A percentile compares a stretch with the other conserved stretches of the same genome.
Evolutionary conservation across 1,140 invertebrate species (phyloP).

Genomic region (Hylaeus volcanicus): DNA sequence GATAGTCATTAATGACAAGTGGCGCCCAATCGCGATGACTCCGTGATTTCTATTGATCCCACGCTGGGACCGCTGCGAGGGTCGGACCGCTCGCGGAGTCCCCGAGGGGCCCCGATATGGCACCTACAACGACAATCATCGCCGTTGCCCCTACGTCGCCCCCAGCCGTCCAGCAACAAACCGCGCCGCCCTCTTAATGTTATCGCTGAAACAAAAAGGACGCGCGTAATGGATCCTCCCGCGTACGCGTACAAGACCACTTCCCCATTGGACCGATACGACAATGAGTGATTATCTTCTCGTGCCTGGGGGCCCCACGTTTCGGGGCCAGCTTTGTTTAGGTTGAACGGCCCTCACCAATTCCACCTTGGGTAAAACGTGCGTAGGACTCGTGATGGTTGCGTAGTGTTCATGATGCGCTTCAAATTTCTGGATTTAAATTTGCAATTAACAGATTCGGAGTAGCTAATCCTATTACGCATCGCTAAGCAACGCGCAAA

Average conservation of each 20-base stretch:
- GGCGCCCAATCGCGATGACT: constrained; percentile 79
- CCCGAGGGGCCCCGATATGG: constrained; percentile 23
- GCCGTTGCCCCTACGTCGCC: constrained; percentile 1
- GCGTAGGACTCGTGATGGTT: no score
- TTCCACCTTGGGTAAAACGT: no score
- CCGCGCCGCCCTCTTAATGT: constrained; percentile 57
- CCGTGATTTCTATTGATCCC: constrained; percentile 76
- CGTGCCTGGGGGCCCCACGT: background rate
- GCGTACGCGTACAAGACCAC: constrained; percentile 21
- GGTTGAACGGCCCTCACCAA: background rate
- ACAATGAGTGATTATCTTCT: constrained; percentile 39
- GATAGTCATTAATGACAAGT: constrained; percentile 80
- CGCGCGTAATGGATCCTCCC: constrained; percentile 53
- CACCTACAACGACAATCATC: constrained; percentile 67
- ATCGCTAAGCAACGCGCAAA: no score
- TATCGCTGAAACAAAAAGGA: constrained; percentile 54
- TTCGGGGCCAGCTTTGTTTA: background rate
- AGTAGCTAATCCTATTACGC: no score
- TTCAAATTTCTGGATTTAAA: no score
- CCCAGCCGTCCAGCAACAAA: constrained; percentile 29
- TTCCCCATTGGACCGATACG: constrained; percentile 47
- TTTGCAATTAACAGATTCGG: no score
- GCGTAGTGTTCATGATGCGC: no score
- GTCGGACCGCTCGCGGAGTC: constrained; percentile 47
- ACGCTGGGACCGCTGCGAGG: constrained; percentile 64